These are phyloP conservation scores for Tyto alba DNA, from an alignment of 2,113 vertebrate genomes.

Conservation along the genomic window DNA sequence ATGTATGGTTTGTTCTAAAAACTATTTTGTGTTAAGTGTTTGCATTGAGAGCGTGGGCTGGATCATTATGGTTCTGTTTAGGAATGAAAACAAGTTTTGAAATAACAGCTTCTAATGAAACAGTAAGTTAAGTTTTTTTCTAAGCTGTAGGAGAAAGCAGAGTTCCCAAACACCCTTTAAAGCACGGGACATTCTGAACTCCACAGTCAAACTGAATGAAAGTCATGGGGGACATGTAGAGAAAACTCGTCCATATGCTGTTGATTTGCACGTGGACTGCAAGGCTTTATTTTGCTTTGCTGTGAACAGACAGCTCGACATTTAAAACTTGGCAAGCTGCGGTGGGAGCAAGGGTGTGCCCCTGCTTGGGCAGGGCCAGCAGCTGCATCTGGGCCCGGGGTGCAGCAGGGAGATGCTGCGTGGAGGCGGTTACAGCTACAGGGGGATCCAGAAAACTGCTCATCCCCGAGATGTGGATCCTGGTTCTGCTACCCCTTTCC, in stretches of 20 bases:
- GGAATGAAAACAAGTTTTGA: slow-evolving; percentile 30
- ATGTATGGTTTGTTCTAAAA: neutral
- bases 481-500: neutral
- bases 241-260: neutral
- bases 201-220: neutral
- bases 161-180: slow-evolving; percentile 19
- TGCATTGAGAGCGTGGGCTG: neutral
- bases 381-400: neutral
- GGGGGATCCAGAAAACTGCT: neutral
- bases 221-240: neutral
- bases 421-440: neutral
- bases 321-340: neutral
- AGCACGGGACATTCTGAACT: neutral
- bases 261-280: neutral
- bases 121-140: neutral
- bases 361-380: slow-evolving; percentile 5
- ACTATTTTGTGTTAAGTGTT: neutral
- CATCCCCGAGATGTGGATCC: neutral
- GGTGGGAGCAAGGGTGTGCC: neutral
- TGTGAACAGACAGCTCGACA: neutral
- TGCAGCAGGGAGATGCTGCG: neutral
- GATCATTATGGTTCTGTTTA: neutral
- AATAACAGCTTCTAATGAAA: slow-evolving; percentile 29
- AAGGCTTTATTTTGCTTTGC: slow-evolving; percentile 1
- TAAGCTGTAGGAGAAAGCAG: neutral